phyloP scores from a whole-genome alignment of 2,797 vertebrate genomes.

The Acipenser transmontanus region DNA sequence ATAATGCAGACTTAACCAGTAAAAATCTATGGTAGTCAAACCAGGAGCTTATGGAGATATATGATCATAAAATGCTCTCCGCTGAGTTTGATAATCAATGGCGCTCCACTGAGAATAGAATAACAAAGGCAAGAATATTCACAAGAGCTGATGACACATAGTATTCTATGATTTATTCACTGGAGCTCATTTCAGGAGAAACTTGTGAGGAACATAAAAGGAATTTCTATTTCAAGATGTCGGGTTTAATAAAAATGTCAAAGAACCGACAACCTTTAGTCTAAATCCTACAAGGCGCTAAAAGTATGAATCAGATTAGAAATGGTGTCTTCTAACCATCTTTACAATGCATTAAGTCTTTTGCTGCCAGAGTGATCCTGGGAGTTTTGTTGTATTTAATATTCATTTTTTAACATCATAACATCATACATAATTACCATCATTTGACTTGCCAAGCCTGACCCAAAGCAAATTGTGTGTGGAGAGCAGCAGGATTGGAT shows the following conservation, averaged over 20 bases:
- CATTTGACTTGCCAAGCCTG: conserved; percentile 82
- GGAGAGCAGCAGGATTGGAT: conserved; percentile 78
- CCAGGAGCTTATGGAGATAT: conserved; percentile 96
- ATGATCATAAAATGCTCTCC: conserved; percentile 94
- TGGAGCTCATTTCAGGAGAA: conserved; percentile 80
- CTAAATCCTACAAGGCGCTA: conserved; percentile 59
- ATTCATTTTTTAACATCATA: conserved; percentile 83
- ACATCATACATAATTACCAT: conserved; percentile 86
- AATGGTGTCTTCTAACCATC: conserved; percentile 68
- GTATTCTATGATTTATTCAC: conserved; percentile 79
- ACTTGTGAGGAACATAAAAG: conserved; percentile 84
- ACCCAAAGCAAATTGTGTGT: conserved; percentile 85
- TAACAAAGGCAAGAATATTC: conserved; percentile 93
- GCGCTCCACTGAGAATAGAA: conserved; percentile 86
- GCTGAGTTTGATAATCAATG: conserved; percentile 99
- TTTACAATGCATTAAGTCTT: conserved; percentile 71
- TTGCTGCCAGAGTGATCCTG: conserved; percentile 74
- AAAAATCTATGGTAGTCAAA: conserved; percentile 99
- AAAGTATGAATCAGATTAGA: conserved; percentile 18
- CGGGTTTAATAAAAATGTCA: conserved; percentile 87
- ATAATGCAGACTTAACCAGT: conserved; percentile 87
- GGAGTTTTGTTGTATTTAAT: conserved; percentile 92
- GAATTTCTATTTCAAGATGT: conserved; percentile 89
- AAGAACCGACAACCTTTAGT: conserved; percentile 68
- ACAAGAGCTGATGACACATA: conserved; percentile 72